phyloP scores from a whole-genome alignment of 2,797 vertebrate genomes.

The Meda fulgida region DNA sequence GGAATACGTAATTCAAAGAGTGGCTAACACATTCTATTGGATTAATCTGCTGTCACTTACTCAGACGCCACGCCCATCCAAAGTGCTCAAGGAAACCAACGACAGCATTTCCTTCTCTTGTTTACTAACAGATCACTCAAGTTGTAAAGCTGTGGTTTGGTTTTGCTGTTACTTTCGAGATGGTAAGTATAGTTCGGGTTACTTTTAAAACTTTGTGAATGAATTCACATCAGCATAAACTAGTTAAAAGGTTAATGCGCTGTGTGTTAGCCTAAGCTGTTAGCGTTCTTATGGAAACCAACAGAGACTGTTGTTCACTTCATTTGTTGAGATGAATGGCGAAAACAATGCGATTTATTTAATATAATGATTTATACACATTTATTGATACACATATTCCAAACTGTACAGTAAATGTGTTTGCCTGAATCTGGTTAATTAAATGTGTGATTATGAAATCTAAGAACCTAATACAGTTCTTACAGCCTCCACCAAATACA shows the following conservation, averaged over 20 bases:
- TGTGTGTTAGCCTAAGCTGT: constrained; percentile 9
- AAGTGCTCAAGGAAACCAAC: not conserved
- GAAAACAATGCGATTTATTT: not conserved
- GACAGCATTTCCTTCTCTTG: not conserved
- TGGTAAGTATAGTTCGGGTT: constrained; percentile 13
- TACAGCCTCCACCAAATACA: not conserved
- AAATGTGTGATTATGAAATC: constrained; percentile 24
- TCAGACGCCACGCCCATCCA: not conserved
- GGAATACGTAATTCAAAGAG: accelerated
- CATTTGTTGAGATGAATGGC: not conserved
- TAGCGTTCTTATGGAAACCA: constrained; percentile 24
- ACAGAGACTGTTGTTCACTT: not conserved
- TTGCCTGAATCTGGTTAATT: constrained; percentile 15
- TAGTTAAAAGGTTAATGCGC: not conserved
- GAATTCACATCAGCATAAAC: not conserved
- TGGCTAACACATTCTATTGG: constrained; percentile 61
- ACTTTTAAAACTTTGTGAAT: not conserved
- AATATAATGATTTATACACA: not conserved
- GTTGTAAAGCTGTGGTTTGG: not conserved
- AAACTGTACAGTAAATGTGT: not conserved
- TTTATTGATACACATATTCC: not conserved
- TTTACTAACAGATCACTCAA: constrained; percentile 12
- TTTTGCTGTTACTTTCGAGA: not conserved
- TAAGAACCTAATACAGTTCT: not conserved
- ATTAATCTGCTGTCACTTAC: constrained; percentile 44